Base-by-base conservation (phyloP, 1,140 invertebrate genomes). In the Heliconius himera region DNA sequence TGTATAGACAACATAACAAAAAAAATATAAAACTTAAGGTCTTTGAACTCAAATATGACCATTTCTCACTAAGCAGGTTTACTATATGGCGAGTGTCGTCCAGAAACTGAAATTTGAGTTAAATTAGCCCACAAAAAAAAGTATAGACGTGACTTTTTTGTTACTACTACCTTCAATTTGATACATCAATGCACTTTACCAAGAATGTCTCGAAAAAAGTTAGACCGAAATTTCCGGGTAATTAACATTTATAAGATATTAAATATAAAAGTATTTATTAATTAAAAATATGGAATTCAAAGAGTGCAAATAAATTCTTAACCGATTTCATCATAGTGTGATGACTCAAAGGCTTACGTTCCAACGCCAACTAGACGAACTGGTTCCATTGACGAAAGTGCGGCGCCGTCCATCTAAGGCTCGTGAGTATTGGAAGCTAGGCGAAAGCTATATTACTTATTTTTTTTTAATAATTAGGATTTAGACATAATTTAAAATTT, bases 311-410 rank as follows among this genome's bases (percentile, higher is more conserved):
- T 60, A 66, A 41, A 78, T 73, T 60, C 71, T 29, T 56, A 26
- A 11, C 11, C 6, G 36, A 56, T 79, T 79, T 74, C 77, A 74
- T 79, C 77, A 79, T 51, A 79, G 38, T 8, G 66, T n/a, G 78
- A 75, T 54, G 60, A 71, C 60, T 71, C 46, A 36, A 54, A 79
- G 70, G 60, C 73, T 71, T 56, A 56, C 41, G 60, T 74, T 46
- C 36, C 41, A 60, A 46, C 29, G n/a, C 70, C 33, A 70, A 78
- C 71, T 74, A 41, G 60, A 26, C 41, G 49, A 54, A 79, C 78
- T 71, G 73, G 73, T 79, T 79, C 36, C 20, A 16, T 26, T 51
- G 73, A 75, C 70, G 66, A 79, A 71, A 79, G 36, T 41, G 13
- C 74, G 73, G 60, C 73, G 56, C 77, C 56, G 49, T 74, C 60